Evolutionary conservation across 2,888 invertebrate genomes (phyloP).

Genomic region (Chymomyza amoena): DNA sequence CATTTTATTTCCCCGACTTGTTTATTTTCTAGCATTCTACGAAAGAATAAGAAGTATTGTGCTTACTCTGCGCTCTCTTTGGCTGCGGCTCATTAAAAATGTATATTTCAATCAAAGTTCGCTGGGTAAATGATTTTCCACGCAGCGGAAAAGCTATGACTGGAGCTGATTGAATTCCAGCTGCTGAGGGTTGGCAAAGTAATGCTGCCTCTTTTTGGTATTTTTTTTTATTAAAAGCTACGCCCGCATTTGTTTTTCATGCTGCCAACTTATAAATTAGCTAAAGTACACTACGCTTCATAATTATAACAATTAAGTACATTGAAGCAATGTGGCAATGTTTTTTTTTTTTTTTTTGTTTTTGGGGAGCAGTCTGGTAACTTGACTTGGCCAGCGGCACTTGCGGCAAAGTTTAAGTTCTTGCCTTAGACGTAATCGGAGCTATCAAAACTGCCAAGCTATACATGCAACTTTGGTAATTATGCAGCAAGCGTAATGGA

Average conservation of each 20-base stretch:
- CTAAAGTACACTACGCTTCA: neutral
- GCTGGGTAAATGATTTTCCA: conserved; percentile 24
- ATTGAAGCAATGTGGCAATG: neutral
- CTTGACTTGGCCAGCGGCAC: conserved; percentile 17
- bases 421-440: conserved; percentile 49
- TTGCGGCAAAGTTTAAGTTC: conserved; percentile 23
- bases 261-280: neutral
- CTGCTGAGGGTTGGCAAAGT: neutral
- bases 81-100: conserved; percentile 60
- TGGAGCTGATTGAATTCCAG: neutral
- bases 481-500: conserved; percentile 42
- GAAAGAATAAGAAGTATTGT: conserved; percentile 2
- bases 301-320: conserved; percentile 20
- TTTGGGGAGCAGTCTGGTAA: neutral
- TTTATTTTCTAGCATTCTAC: neutral
- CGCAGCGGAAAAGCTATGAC: neutral
- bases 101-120: conserved; percentile 72
- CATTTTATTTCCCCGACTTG: neutral
- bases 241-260: conserved; percentile 1
- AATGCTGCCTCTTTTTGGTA: neutral
- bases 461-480: conserved; percentile 55
- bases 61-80: conserved; percentile 20
- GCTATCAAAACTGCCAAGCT: conserved; percentile 54
- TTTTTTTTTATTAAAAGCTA: neutral
- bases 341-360: neutral